Base-by-base conservation (phyloP, 2,113 vertebrate genomes). In the Caretta caretta region DNA sequence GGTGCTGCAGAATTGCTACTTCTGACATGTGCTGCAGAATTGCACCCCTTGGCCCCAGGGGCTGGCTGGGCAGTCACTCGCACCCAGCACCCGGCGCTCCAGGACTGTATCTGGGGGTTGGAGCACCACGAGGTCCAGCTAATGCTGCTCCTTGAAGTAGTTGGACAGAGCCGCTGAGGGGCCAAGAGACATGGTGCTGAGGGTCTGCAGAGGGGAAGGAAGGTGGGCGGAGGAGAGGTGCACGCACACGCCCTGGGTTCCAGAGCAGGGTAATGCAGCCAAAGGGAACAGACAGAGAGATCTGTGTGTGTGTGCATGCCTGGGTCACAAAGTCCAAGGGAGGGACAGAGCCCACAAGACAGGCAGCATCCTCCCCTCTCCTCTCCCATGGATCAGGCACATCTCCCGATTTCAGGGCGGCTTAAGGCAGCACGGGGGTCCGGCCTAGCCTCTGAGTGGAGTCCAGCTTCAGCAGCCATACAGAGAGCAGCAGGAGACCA, bases 111-210 rank as follows among this genome's bases (percentile, higher is more conserved):
- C 59, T 31, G 5, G 31, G 59, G 13, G 29, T 14, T 29, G 10
- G 57, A 31, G 31, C 31, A 65, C 59, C 59, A 17, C 6, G 2
- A n/a, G 16, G 16, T n/a, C 65, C 8, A 2, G 17, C 65, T 20
- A 69, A 65, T 8, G 62, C 14, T 65, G 31, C 31, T 17, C 62
- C 62, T 69, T n/a, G 13, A 31, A 9, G 62, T n/a, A n/a, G 31
- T 16, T 19, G n/a, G 65, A 19, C 35, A 38, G n/a, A 72, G 65
- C 19, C 2, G 17, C 35, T 20, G 35, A 19, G 62, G 62, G 62
- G 31, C 31, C 3, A 7, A 35, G 29, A 56, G 22, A 56, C 54
- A 95, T 89, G 96, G 97, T 90, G 38, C 51, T 76, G 80, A 48
- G 49, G 27, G 8, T 35, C 31, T 62, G 79, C 14, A 20, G 42